These are phyloP conservation scores for Clarias macrocephalus DNA, from an alignment of 2,113 vertebrate species.

Conservation along the genomic window DNA sequence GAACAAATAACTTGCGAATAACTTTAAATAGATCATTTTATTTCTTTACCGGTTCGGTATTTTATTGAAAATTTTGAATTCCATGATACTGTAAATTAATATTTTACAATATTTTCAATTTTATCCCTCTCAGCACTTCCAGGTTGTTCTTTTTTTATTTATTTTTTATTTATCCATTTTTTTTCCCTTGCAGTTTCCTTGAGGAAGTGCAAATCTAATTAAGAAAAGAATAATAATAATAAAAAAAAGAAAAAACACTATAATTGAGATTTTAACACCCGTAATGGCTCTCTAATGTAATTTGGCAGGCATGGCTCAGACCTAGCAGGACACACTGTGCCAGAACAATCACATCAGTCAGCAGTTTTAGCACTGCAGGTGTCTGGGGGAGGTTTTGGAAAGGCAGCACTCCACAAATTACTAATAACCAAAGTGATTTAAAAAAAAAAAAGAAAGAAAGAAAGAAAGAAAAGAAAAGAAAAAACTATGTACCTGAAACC, in stretches of 20 bases:
- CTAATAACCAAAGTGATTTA: background rate
- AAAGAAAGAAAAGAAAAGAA: background rate
- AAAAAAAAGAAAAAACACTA: background rate
- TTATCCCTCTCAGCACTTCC: background rate
- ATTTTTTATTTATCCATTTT: background rate
- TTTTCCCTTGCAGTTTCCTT: background rate
- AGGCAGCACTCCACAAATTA: background rate
- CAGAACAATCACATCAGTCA: conserved; percentile 30
- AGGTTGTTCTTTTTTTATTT: background rate
- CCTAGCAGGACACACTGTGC: conserved; percentile 24
- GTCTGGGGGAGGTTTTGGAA: conserved; percentile 16
- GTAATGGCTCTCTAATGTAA: conserved; percentile 25
- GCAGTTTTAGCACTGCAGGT: conserved; percentile 10
- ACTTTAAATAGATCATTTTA: background rate
- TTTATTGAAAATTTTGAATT: too few species aligned
- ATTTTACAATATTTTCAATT: background rate
- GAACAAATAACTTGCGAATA: background rate
- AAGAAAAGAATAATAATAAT: background rate
- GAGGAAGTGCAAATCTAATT: conserved; percentile 5
- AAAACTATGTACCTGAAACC: background rate
- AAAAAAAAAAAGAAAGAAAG: background rate
- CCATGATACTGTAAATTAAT: too few species aligned
- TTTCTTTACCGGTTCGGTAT: background rate
- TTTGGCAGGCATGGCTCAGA: background rate
- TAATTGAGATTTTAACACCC: conserved; percentile 25